Evolutionary conservation across 1,140 invertebrate species (phyloP), one percentile per base, ranked within the genome.

Genomic region (Aphaenogaster ashmeadi): DNA sequence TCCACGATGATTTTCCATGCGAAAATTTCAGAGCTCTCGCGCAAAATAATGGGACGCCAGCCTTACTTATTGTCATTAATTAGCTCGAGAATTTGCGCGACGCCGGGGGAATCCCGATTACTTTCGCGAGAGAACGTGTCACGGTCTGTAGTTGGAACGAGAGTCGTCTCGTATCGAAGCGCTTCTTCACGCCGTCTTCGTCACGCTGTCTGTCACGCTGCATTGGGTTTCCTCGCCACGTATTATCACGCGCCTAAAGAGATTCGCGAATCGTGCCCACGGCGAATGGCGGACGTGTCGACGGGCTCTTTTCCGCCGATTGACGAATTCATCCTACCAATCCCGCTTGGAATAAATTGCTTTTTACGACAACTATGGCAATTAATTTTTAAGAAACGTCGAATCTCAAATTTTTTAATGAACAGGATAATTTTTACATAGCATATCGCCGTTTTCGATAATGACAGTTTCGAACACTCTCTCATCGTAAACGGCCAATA

Each of bases 161-260:
- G 41, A 67, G 9, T 27, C 41, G n/a, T 56, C 78, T 58, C 84
- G 36, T 27, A 60, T 87, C 86, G 44, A 64, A 71, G 41, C 52
- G 47, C 77, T 64, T 83, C 21, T 56, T 50, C 62, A 54, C 64
- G 60, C 50, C 36, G 60, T 80, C 62, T 54, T 54, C 78, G 78
- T 83, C 67, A 74, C 54, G 64, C 69, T 33, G 67, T 72, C 67
- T 74, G 79, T 83, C 52, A 83, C 67, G 67, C 67, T n/a, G 54
- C 41, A 56, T 71, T 72, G 27, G 27, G 6, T 83, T 74, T n/a
- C 11, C 67, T 58, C 67, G 80, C 67, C 52, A 83, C 41, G 54
- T 56, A 13, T 74, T 83, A 60, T 83, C 38, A 56, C 54, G 54
- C 56, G n/a, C 27, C 69, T 72, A 87, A 79, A 33, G 21, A 58